Percentiles rank a stretch among this genome's conserved stretches.
Evolutionary conservation across 1,140 invertebrate species (phyloP).

Genomic region (Brachionus paranguensis): DNA sequence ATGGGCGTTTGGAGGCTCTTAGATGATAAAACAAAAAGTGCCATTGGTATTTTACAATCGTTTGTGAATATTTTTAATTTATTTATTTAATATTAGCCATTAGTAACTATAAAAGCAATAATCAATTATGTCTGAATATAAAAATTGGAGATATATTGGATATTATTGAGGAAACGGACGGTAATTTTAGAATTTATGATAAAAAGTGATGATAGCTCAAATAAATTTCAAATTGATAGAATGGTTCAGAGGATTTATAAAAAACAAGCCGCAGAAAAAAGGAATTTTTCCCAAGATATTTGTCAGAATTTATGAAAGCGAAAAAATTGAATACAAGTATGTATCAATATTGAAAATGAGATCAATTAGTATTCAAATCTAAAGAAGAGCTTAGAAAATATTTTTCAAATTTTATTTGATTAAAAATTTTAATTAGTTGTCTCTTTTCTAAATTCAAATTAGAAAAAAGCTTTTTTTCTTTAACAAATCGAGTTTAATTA

Average conservation of each 20-base stretch:
- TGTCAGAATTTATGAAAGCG: not conserved
- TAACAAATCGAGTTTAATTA: too few species aligned
- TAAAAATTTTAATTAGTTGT: too few species aligned
- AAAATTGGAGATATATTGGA: slow-evolving; percentile 10
- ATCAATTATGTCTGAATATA: not conserved
- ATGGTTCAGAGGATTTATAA: not conserved
- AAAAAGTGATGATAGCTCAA: not conserved
- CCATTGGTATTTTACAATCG: not conserved
- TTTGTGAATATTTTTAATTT: not conserved
- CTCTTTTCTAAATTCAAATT: too few species aligned
- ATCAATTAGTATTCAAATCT: too few species aligned
- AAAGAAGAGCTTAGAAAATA: too few species aligned
- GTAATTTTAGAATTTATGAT: not conserved
- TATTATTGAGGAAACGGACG: not conserved
- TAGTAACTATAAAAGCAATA: not conserved
- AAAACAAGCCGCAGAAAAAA: not conserved
- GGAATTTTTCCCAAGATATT: slow-evolving; percentile 31
- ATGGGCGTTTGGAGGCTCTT: not conserved
- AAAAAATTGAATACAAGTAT: not conserved
- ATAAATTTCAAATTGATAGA: not conserved
- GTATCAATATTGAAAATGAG: too few species aligned
- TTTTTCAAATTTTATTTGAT: too few species aligned
- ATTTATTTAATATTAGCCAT: not conserved
- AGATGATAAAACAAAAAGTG: not conserved
- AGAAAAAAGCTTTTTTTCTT: too few species aligned